These are phyloP conservation scores for Zootermopsis nevadensis DNA, from an alignment of 2,888 invertebrate genomes.

Conservation along the genomic window DNA sequence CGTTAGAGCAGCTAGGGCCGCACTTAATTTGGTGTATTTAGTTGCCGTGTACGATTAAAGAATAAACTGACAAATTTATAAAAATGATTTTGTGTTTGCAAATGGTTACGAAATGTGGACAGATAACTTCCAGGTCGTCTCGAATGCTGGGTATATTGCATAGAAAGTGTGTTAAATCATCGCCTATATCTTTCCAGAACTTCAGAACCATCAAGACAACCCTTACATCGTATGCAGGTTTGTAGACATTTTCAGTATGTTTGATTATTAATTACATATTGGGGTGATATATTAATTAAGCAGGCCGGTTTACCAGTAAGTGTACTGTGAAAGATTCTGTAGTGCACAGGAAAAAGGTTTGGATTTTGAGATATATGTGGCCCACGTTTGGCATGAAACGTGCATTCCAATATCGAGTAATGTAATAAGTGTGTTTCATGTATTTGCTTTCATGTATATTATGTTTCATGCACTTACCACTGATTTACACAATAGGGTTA, in stretches of 20 bases:
- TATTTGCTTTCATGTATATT: too few relatives aligned
- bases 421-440: too few relatives aligned
- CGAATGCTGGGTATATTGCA: constrained; percentile 1
- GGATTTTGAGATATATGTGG: too few relatives aligned
- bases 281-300: too few relatives aligned
- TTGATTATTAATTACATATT: too few relatives aligned
- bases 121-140: constrained; percentile 32
- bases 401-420: too few relatives aligned
- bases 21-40: background rate
- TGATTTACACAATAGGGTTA: too few relatives aligned
- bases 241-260: background rate
- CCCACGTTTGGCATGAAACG: too few relatives aligned
- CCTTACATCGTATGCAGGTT: constrained; percentile 16
- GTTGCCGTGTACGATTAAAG: background rate
- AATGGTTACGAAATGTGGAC: constrained; percentile 25
- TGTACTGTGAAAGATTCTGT: too few relatives aligned
- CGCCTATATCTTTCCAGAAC: background rate
- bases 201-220: background rate
- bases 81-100: constrained; percentile 46
- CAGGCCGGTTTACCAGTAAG: too few relatives aligned
- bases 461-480: too few relatives aligned
- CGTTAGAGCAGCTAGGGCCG: background rate
- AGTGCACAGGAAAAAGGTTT: too few relatives aligned
- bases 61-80: background rate
- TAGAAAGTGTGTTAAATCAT: background rate